These are phyloP conservation scores for Discoglossus pictus DNA, from an alignment of 2,797 vertebrate genomes.

Conservation along the genomic window DNA sequence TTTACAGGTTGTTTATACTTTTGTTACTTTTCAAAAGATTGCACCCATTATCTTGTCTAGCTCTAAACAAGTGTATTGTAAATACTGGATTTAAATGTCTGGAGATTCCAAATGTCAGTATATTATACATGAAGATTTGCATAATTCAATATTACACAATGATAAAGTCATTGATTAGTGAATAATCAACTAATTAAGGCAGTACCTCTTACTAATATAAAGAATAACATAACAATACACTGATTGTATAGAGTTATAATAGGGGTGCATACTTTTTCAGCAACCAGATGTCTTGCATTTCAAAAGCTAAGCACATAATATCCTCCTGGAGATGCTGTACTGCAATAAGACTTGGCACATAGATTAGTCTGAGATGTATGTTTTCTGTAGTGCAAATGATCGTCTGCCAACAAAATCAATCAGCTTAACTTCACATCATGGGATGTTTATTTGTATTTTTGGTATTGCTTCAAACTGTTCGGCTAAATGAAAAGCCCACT, in stretches of 20 bases:
- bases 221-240: background rate
- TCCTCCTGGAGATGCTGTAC: constrained; percentile 28
- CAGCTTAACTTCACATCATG: constrained; percentile 39
- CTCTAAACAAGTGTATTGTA: no score
- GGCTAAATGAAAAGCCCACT: constrained; percentile 28
- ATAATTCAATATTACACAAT: no score
- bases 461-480: constrained; percentile 38
- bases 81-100: no score
- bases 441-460: constrained; percentile 47
- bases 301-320: constrained; percentile 26
- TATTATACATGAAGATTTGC: no score
- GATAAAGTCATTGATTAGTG: no score
- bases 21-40: no score
- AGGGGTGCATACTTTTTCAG: constrained; percentile 20
- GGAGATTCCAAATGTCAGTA: no score
- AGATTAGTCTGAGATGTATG: constrained; percentile 4
- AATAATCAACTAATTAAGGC: no score
- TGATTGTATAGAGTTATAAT: constrained; percentile 18
- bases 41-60: no score
- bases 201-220: no score
- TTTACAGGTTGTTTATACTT: no score
- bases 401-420: constrained; percentile 40
- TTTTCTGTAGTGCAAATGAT: constrained; percentile 21
- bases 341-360: constrained; percentile 33
- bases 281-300: constrained; percentile 3